phyloP scores from a whole-genome alignment of 2,797 vertebrate species.

The Eurystomus glaucurus region DNA sequence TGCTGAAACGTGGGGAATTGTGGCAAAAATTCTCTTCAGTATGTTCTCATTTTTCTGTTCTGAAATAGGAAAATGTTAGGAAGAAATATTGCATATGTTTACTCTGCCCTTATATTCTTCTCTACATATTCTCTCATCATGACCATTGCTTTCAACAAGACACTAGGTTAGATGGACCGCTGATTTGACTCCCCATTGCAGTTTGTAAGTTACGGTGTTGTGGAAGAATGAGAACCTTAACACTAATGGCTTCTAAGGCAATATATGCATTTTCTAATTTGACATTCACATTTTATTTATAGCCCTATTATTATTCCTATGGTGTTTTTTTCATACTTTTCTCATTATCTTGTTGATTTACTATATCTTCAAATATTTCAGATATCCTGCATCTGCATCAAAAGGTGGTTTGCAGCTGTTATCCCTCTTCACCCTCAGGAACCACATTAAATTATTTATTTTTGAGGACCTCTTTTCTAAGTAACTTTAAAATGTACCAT shows the following conservation, averaged over 20 bases:
- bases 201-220: accelerated
- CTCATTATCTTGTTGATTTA: neutral
- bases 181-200: neutral
- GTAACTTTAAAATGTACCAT: neutral
- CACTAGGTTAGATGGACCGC: accelerated
- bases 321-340: neutral
- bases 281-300: neutral
- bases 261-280: neutral
- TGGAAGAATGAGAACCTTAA: neutral
- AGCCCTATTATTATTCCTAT: neutral
- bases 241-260: neutral
- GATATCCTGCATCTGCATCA: neutral
- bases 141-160: neutral
- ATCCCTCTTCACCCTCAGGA: neutral
- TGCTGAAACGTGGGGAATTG: neutral
- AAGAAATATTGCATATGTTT: neutral
- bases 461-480: neutral
- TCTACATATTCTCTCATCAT: neutral
- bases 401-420: neutral
- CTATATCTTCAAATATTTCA: neutral
- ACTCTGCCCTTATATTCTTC: neutral
- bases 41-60: neutral
- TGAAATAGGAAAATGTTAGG: neutral
- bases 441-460: neutral
- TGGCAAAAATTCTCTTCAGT: neutral